Evolutionary conservation across 2,888 invertebrate species (phyloP), one percentile per base, ranked within the genome.

Genomic region (Agonopterix alstromeriana): DNA sequence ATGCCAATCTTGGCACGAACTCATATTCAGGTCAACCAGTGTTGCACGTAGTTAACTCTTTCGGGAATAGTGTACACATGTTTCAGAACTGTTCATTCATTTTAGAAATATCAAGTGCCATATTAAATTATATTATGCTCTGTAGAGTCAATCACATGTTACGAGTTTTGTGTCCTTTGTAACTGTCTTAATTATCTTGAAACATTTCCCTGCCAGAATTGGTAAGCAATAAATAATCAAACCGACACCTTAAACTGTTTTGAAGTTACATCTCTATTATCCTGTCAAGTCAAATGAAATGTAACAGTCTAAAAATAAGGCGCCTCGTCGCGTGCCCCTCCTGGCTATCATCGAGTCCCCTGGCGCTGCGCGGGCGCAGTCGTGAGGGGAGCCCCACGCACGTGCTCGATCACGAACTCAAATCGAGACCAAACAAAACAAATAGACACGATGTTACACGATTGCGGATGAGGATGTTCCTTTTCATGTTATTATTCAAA

Each of bases 331-430:
- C 77, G 77, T 79, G 81, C 70, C 58, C 68, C 50, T 60, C 61
- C 56, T 58, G 55, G 57, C 54, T 67, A 63, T 65, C 59, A 60
- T 70, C 64, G 66, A 63, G 56, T 64, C 65, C 67, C 67, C 57
- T 53, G 53, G 53, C 55, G 59, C 49, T 73, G 77, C 78, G 77
- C 77, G 56, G 55, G 75, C 80, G 80, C 83, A 80, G 58, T 63
- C 54, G 53, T 52, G 67, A 77, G 73, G 75, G 77, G 75, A 66
- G 67, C 58, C 61, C 66, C 67, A 62, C 73, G 77, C 83, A 82
- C 86, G 85, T 81, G 83, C 79, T 72, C 58, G 58, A 73, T 79
- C 73, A 73, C 56, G 57, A 57, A 77, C 73, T 73, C 71, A 67
- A 68, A 70, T 67, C 65, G 58, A 61, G 61, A 65, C 57, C 55